Evolutionary conservation across 2,113 vertebrate genomes (phyloP), one percentile per base, ranked within the genome.

Genomic region (Rhea americana): DNA sequence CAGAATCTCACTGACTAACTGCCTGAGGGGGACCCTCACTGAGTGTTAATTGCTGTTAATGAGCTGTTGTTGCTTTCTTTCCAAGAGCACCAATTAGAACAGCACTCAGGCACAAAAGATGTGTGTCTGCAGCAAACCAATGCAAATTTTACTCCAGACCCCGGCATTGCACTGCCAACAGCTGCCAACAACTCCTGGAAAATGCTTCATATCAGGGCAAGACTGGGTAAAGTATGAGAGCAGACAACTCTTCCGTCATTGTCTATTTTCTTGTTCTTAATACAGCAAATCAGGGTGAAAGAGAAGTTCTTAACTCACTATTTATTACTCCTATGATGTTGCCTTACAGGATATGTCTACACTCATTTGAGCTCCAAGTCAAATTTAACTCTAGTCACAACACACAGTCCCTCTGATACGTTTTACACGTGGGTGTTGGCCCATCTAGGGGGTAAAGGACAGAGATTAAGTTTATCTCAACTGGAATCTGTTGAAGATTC

Each of bases 21-120:
- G 95, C 94, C 90, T 5, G 13, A 93, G 90, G 93, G 95, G 53
- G 50, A 82, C 71, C 73, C 90, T 90, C 3, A 10, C 94, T 93
- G 88, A 85, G 96, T 89, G 95, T 89, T 96, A 96, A 96, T 94
- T 96, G 93, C 86, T 91, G 86, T 55, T 96, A 96, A 95, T 95
- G 93, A 96, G 88, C 93, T 95, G 90, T 85, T 94, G 83, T 78
- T 85, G 88, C 81, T 90, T 94, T 91, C 68, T 78, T 94, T 94
- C 94, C 83, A 78, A 95, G 75, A 76, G 89, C 56, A 92, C 89
- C 86, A 92, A 91, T 90, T 94, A 94, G 78, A 74, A 76, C 22
- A 79, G 70, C 63, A 51, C 32, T 80, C 76, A 45, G 50, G 39
- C 83, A 51, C 35, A 84, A 63, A 82, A 93, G 66, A 82, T 81